A percentile compares a stretch with the other conserved stretches of the same genome.
Conservation (phyloP, 2,797 vertebrate species). For the Margarornis squamiger region DNA sequence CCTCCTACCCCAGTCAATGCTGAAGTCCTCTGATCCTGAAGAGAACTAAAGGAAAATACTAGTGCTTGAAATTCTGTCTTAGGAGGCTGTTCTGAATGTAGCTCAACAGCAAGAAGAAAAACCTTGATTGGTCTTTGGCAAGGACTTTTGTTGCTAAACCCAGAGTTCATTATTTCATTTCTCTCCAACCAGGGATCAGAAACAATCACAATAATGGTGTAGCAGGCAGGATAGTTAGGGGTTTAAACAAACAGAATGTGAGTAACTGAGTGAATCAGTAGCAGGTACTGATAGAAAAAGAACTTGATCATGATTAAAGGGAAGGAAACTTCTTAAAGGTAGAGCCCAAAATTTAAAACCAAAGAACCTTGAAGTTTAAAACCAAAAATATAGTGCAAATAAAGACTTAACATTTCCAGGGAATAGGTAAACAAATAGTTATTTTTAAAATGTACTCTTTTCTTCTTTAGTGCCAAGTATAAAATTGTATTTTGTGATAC, state of each 20-base stretch:
- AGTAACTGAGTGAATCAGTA: neutral
- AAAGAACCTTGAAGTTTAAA: neutral
- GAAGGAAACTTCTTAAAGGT: neutral
- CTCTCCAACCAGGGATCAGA: neutral
- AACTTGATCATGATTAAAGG: neutral
- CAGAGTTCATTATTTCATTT: neutral
- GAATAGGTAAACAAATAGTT: neutral
- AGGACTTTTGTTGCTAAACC: neutral
- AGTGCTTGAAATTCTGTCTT: neutral
- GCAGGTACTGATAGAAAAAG: neutral
- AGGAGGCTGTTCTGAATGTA: neutral
- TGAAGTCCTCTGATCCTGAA: neutral
- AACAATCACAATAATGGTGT: neutral
- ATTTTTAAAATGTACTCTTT: neutral
- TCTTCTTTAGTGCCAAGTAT: neutral
- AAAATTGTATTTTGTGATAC: neutral
- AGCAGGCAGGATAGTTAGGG: neutral
- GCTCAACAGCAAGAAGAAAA: neutral
- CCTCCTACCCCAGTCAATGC: neutral
- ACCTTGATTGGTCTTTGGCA: neutral
- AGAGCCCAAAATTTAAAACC: neutral
- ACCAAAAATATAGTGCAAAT: neutral
- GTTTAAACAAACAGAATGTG: neutral
- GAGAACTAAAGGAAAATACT: neutral
- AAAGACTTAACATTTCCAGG: neutral